Base-by-base conservation (phyloP, 1,140 invertebrate genomes). In the Papilio dardanus region DNA sequence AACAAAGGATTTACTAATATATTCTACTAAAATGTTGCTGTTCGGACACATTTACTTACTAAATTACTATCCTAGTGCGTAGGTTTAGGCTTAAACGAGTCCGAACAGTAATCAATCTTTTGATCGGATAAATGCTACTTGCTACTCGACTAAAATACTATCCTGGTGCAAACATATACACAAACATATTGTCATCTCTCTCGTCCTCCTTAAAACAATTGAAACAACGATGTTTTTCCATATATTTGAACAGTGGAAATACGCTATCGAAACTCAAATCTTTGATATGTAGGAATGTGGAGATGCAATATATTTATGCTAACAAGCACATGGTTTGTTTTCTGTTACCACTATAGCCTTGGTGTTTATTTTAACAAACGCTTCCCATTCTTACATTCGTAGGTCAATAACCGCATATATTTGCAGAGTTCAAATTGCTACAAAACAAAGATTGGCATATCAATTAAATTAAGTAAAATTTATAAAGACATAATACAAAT, bases 191-290 rank as follows among this genome's bases (percentile, higher is more conserved):
- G 3, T 12, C 14, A 37, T 37, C 35, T 12, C 35, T 37, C 3
- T 37, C 14, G 3, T 12, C 14, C 10, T 37, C 14, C 35, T 37
- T 37, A 12, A 0, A 37, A 37, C n/a, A 37, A 37, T 12, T 37
- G n/a, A 46, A n/a, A 46, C 6, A 46, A 19, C 42, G 19, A 46
- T 46, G 19, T 46, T 6, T 46, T 46, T 46, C 5, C 8, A 6
- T 7, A 46, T n/a, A 5, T 46, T n/a, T 19, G 12, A 46, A n/a
- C 42, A 46, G 16, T 46, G n/a, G 1, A 19, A 7, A 46, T 6
- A 86, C 85, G 83, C 81, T 80, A 81, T 81, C 81, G 81, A 86
- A 87, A 77, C 77, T 58, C 37, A 76, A 81, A 62, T 69, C 4
- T 68, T 54, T 74, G 62, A 76, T 69, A 46, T 69, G 71, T 42